Percentiles rank a stretch among this genome's conserved stretches.
Evolutionary conservation across 92 coral and sea anemone species (phyloP).

Genomic region (Muricea muricata): DNA sequence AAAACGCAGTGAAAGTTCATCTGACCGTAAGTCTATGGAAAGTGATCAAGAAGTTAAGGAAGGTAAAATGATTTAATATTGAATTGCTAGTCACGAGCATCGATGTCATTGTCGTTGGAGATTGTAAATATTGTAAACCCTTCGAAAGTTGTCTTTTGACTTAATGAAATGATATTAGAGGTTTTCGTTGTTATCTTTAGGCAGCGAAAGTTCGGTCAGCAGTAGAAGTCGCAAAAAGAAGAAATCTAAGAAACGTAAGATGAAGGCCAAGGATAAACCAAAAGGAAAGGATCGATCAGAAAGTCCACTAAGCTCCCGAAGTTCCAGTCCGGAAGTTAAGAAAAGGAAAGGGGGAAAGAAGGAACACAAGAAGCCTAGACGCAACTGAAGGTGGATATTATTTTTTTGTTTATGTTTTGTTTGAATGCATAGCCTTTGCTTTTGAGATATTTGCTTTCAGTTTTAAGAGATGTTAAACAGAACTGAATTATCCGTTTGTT

Average conservation of each 20-base stretch:
- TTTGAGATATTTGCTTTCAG: no score
- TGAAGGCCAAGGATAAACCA: constrained; percentile 78
- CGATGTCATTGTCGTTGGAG: no score
- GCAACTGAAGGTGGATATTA: constrained; percentile 83
- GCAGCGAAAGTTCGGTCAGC: constrained; percentile 35
- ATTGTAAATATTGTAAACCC: no score
- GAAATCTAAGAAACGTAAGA: constrained; percentile 61
- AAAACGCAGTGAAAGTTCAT: constrained; percentile 77
- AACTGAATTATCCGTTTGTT: no score
- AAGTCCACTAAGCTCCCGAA: constrained; percentile 20
- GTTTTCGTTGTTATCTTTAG: constrained; percentile 57
- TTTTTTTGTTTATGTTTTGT: constrained; percentile 35
- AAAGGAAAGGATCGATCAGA: constrained; percentile 9
- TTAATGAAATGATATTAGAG: no score
- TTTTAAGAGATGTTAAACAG: no score
- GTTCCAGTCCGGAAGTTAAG: constrained; percentile 36
- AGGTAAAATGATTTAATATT: not conserved
- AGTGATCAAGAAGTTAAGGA: not conserved
- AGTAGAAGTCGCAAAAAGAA: constrained; percentile 17
- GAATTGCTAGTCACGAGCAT: no score
- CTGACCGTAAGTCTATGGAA: constrained; percentile 32
- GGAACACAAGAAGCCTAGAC: constrained; percentile 60
- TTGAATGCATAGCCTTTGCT: no score
- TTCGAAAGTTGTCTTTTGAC: no score
- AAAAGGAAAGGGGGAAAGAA: constrained; percentile 68